Conservation (phyloP, 2,888 invertebrate species). For the Apodemia hepburni region DNA sequence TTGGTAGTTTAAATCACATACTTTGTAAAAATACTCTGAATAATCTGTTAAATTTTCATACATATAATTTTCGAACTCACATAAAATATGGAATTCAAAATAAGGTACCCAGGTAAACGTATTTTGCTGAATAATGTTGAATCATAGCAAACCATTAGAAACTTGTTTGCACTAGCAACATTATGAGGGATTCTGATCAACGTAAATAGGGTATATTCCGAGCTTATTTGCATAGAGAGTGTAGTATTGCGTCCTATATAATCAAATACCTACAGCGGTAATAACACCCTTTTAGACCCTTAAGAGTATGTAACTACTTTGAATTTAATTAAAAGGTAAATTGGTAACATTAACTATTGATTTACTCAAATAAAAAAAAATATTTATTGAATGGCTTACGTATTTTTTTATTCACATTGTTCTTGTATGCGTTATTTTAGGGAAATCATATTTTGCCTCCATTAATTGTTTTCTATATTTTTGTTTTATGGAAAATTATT, state of each 20-base stretch:
- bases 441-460: too few relatives aligned
- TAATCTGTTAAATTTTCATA: not conserved
- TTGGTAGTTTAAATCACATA: too few relatives aligned
- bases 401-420: too few relatives aligned
- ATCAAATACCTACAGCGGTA: not conserved
- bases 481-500: too few relatives aligned
- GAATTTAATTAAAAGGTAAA: not conserved
- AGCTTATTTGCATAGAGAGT: slow-evolving; percentile 7
- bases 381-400: too few relatives aligned
- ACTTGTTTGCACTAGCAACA: not conserved
- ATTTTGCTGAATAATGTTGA: not conserved
- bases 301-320: not conserved
- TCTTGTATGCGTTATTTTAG: too few relatives aligned
- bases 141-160: slow-evolving; percentile 1
- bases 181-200: not conserved
- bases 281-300: not conserved
- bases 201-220: not conserved
- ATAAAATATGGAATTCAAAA: not conserved
- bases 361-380: too few relatives aligned
- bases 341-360: too few relatives aligned
- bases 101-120: not conserved
- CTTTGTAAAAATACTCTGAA: too few relatives aligned
- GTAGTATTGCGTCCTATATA: not conserved
- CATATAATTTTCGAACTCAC: not conserved
- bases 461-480: too few relatives aligned